Conservation (phyloP, 2,113 vertebrate species). For the Thryonomys swinderianus region DNA sequence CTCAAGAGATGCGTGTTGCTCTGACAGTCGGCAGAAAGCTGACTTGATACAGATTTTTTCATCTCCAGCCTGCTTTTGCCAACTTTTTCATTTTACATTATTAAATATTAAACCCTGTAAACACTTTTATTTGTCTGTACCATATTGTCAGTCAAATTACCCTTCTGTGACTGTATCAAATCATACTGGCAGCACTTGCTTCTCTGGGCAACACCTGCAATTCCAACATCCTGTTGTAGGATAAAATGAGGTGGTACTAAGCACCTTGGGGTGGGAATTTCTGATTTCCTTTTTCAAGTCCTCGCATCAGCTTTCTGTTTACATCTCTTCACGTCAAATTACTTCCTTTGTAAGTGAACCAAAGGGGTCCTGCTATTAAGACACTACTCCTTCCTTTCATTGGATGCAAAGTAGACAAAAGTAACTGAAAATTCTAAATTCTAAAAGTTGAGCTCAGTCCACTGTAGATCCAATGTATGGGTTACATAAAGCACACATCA, state of each 20-base stretch:
- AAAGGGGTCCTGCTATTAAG: not conserved
- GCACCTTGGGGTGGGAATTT: not conserved
- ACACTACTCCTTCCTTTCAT: not conserved
- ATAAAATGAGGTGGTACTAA: not conserved
- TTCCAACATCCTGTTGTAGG: not conserved
- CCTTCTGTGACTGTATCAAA: constrained; percentile 68
- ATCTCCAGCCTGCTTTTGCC: constrained; percentile 25
- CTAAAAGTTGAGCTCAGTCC: not conserved
- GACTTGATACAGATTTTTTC: not conserved
- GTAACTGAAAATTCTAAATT: constrained; percentile 41
- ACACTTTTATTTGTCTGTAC: constrained; percentile 79
- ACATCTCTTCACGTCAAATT: not conserved
- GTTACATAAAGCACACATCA: not conserved
- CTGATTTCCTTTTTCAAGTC: not conserved
- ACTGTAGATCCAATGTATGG: not conserved
- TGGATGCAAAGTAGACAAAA: constrained; percentile 2
- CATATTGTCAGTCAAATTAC: constrained; percentile 77
- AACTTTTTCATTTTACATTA: constrained; percentile 80
- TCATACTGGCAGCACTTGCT: constrained; percentile 48
- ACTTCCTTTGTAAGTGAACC: constrained; percentile 27
- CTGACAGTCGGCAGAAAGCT: not conserved
- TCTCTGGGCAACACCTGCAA: constrained; percentile 50
- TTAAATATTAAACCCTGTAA: constrained; percentile 86
- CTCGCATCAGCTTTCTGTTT: not conserved
- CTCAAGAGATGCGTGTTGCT: not conserved